Evolutionary conservation across 2,888 invertebrate species (phyloP).

Genomic region (Pelosia muscerda): DNA sequence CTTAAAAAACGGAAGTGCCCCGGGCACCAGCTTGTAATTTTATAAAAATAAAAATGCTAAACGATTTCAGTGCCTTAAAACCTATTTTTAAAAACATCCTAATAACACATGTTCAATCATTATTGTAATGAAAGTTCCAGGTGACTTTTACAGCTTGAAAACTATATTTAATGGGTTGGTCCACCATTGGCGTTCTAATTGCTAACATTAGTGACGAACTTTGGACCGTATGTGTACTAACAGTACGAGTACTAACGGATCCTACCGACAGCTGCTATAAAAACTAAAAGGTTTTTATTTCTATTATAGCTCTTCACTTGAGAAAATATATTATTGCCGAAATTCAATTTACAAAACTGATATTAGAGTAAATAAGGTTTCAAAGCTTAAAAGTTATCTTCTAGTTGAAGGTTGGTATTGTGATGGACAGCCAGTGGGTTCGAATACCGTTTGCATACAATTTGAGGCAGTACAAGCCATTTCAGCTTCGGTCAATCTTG

Average conservation of each 20-base stretch:
- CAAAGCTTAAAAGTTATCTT: neutral
- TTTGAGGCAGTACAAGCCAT: too few species aligned
- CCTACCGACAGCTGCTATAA: neutral
- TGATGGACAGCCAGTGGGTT: neutral
- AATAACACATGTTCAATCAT: neutral
- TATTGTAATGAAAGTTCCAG: neutral
- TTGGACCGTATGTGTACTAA: neutral
- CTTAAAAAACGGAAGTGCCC: too few species aligned
- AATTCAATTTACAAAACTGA: neutral
- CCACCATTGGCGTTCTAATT: slow-evolving; percentile 5
- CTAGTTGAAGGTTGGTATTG: neutral
- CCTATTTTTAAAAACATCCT: neutral
- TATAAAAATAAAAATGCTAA: too few species aligned
- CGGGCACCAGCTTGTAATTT: too few species aligned
- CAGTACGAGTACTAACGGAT: neutral
- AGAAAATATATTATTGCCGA: neutral
- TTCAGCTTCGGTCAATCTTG: too few species aligned
- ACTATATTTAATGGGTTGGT: neutral
- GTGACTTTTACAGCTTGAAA: slow-evolving; percentile 3
- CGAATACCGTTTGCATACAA: too few species aligned
- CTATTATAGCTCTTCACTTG: neutral
- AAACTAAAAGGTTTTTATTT: neutral
- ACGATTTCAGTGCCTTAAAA: neutral
- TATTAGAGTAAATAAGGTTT: neutral
- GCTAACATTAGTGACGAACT: slow-evolving; percentile 16